A percentile compares a stretch with the other conserved stretches of the same genome.
These are phyloP conservation scores for Rhadina sibilatrix DNA, from an alignment of 2,113 vertebrate genomes.

Conservation along the genomic window DNA sequence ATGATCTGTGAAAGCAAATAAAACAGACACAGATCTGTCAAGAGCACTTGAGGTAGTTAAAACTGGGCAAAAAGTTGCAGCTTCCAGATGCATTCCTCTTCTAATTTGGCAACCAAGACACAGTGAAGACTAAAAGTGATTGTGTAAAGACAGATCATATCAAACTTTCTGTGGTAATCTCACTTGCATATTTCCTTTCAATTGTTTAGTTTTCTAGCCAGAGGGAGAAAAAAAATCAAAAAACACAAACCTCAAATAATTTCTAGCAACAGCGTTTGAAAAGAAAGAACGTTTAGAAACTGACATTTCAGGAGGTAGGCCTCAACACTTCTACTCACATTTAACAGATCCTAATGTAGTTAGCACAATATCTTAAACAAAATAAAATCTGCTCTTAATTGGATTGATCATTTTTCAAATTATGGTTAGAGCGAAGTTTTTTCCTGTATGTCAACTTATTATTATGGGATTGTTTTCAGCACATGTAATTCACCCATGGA, in stretches of 20 bases:
- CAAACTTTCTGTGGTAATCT: background rate
- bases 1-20: background rate
- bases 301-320: background rate
- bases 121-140: background rate
- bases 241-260: background rate
- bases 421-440: background rate
- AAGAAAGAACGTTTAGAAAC: constrained; percentile 29
- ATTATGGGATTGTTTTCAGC: background rate
- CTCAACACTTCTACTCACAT: background rate
- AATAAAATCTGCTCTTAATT: background rate
- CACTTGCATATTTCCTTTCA: background rate
- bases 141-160: background rate
- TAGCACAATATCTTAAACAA: background rate
- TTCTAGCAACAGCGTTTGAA: background rate
- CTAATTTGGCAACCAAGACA: background rate
- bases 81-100: background rate
- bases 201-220: background rate
- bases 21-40: background rate
- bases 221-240: background rate
- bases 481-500: background rate
- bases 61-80: background rate
- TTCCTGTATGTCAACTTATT: background rate
- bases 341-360: background rate
- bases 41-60: background rate
- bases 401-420: background rate